Conservation (phyloP, 2,888 invertebrate genomes). For the Trachelus iudaicus region DNA sequence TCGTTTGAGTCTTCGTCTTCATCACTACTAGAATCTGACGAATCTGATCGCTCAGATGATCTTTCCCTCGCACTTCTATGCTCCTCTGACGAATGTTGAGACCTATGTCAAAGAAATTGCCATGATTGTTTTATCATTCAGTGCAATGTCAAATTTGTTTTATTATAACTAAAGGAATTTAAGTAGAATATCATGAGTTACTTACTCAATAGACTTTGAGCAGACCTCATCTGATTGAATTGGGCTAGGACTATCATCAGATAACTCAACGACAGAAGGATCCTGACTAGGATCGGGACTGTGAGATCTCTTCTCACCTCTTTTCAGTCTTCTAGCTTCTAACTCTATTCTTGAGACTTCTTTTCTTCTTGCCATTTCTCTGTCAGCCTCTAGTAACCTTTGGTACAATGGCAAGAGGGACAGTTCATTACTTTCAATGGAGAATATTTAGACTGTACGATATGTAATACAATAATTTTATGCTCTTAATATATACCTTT, state of each 20-base stretch:
- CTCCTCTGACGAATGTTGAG: conserved; percentile 55
- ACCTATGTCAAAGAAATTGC: conserved; percentile 29
- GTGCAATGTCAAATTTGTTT: neutral
- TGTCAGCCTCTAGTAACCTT: conserved; percentile 58
- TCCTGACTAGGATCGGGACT: conserved; percentile 55
- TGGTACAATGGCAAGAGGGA: neutral
- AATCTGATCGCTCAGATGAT: conserved; percentile 55
- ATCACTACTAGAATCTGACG: conserved; percentile 69
- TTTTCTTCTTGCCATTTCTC: conserved; percentile 83
- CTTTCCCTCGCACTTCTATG: conserved; percentile 49
- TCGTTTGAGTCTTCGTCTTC: conserved; percentile 60
- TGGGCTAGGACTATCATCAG: conserved; percentile 56
- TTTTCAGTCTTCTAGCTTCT: conserved; percentile 76
- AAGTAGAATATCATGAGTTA: neutral
- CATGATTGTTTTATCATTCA: neutral
- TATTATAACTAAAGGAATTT: neutral
- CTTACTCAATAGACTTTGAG: conserved; percentile 55
- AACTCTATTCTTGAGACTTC: conserved; percentile 79
- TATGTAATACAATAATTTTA: neutral
- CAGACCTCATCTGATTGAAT: conserved; percentile 49
- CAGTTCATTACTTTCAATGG: neutral
- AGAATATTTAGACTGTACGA: neutral
- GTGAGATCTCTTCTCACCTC: conserved; percentile 66
- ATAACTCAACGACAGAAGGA: conserved; percentile 58
- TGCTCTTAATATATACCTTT: conserved; percentile 66